These are phyloP conservation scores for Ichneumoninae sp. DNA, from an alignment of 2,888 invertebrate species.

Conservation along the genomic window DNA sequence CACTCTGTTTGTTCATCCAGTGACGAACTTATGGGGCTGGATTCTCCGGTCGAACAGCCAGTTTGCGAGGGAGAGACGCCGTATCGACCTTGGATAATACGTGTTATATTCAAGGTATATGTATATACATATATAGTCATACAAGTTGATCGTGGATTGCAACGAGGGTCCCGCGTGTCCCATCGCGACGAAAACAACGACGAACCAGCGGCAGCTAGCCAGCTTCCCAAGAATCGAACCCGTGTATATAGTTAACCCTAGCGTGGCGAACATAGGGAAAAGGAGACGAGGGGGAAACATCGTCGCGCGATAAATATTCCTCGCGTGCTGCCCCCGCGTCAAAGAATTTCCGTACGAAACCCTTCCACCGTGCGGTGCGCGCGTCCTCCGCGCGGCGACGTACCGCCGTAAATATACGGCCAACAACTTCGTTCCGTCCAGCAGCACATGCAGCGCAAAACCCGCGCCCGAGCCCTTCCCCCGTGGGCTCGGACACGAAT, in stretches of 20 bases:
- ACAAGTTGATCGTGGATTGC: conserved; percentile 38
- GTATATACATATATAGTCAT: conserved; percentile 14
- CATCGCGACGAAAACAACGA: conserved; percentile 27
- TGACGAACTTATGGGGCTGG: conserved; percentile 61
- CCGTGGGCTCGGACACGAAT: conserved; percentile 3
- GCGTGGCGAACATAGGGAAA: conserved; percentile 13
- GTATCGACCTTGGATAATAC: conserved; percentile 59
- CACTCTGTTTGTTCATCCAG: conserved; percentile 30
- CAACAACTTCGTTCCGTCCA: conserved; percentile 69
- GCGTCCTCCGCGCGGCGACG: conserved; percentile 53
- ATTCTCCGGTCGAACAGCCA: conserved; percentile 63
- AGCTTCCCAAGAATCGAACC: conserved; percentile 59
- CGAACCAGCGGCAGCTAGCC: conserved; percentile 6
- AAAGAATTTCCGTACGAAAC: conserved; percentile 70
- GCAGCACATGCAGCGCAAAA: conserved; percentile 43
- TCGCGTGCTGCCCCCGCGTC: conserved; percentile 69
- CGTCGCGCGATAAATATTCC: conserved; percentile 70
- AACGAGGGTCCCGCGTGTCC: conserved; percentile 52
- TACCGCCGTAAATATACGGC: conserved; percentile 67
- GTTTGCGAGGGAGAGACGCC: conserved; percentile 62
- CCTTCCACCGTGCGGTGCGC: conserved; percentile 49
- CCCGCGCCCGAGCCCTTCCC: conserved; percentile 37
- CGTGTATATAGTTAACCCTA: conserved; percentile 31
- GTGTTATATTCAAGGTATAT: not conserved
- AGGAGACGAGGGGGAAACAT: conserved; percentile 38